Base-by-base conservation (phyloP, 2,888 invertebrate genomes). In the Pseudococcus longispinus region DNA sequence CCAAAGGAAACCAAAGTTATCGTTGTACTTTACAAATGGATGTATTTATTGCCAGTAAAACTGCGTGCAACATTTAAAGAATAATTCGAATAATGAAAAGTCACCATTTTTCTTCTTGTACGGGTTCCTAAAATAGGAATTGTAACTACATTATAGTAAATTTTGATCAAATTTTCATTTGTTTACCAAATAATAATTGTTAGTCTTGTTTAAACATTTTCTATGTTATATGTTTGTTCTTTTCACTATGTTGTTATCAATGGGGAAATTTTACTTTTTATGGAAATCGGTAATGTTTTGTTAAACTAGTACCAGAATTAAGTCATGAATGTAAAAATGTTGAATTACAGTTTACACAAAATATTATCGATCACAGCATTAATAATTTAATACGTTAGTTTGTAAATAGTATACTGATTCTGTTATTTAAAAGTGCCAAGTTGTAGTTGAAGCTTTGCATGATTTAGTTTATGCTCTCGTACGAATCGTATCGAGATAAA, bases 1-100 rank as follows among this genome's bases (percentile, higher is more conserved):
- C 84, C 60, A 84, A 51, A 85, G 70, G 37, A 85, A 70, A 85
- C 85, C 85, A 85, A 85, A 85, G 85, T 85, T 70, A 65, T 70
- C 18, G 60, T 70, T 42, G 26, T 32, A 85, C 18, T 29, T 13
- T 65, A 20, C 42, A 85, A 70, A 60, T 29, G 60, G 18, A 60
- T 8, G 55, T 42, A 80, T 42, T 80, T 80, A 80, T 20, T 42
- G 32, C 42, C 37, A 42, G 20, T 42, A 70, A 80, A 42, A 80
- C n/a, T 80, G 77, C 18, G 29, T 80, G 11, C 77, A 80, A 42
- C 77, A 29, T n/a, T n/a, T n/a, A 15, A 37, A 32, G 77, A 80
- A 42, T 80, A 18, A 42, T 37, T 37, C 42, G 42, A 77, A n/a
- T 32, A 37, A 37, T 37, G 37, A 37, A 37, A 37, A 80, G 11